These are phyloP conservation scores for Dicranocentrus wangi DNA, from an alignment of 2,888 invertebrate species.

Conservation along the genomic window DNA sequence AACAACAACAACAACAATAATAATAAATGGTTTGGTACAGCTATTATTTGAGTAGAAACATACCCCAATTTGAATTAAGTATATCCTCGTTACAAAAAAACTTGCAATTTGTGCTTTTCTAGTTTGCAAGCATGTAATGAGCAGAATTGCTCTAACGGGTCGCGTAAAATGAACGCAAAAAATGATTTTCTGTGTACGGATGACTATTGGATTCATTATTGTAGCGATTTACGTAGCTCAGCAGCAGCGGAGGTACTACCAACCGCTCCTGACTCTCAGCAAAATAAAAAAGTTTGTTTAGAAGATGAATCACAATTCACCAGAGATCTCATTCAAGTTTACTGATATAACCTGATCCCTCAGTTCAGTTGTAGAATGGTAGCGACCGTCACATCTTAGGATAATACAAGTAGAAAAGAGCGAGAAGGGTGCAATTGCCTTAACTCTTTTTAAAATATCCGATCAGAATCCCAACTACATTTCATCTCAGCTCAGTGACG, in stretches of 20 bases:
- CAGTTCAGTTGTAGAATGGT: neutral
- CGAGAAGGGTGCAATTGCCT: no score
- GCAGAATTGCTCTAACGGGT: conserved; percentile 4
- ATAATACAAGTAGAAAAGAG: neutral
- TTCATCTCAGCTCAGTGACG: neutral
- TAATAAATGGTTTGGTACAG: no score
- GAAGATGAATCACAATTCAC: conserved; percentile 10
- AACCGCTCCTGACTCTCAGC: no score
- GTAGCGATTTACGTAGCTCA: neutral
- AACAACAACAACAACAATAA: no score
- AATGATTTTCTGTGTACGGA: neutral
- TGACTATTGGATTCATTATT: neutral
- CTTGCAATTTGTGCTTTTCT: conserved; percentile 25
- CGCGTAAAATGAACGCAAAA: neutral
- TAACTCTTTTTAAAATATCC: no score
- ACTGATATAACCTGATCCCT: conserved; percentile 5
- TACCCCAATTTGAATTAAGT: no score
- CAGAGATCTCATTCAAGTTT: conserved; percentile 5
- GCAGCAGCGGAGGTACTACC: no score
- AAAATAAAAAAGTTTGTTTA: neutral
- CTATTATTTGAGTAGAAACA: no score
- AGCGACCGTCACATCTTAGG: neutral
- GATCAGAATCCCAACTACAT: neutral
- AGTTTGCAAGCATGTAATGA: conserved; percentile 10
- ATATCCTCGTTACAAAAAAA: no score